Base-by-base conservation (phyloP, 2,888 invertebrate species). In the Pantelozetes paolii region DNA sequence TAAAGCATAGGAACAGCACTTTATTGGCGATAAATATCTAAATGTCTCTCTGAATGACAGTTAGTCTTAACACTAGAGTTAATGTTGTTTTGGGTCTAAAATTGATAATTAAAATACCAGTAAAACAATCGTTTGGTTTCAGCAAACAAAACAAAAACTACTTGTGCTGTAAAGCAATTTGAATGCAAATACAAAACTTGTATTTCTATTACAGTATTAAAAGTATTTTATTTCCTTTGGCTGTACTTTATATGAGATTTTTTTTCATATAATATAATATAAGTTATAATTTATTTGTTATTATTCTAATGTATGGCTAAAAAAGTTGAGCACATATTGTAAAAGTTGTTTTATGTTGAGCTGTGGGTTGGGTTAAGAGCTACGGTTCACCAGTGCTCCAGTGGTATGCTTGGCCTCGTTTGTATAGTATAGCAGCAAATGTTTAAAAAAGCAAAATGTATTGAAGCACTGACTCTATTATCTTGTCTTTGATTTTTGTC, bases 401-500 rank as follows among this genome's bases (percentile, higher is more conserved):
- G 28, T 57, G 20, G 30, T 40, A 64, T 64, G 64, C n/a, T 36
- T 64, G 64, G 64, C 64, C 64, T 64, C 64, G 64, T 32, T 64
- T 64, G 36, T 20, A 64, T 20, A 9, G 36, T 40, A 32, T 64
- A 64, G n/a, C 40, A 36, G 18, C 36, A 64, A 64, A 36, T 18
- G n/a, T n/a, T n/a, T n/a, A n/a, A n/a, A n/a, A n/a, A n/a, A n/a
- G 23, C n/a, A 62, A 15, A 11, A 13, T 54, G 18, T 64, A 57
- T 57, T 28, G 13, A 28, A 57, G 57, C 8, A 57, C 57, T 23
- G 62, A 64, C n/a, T 69, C 26, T 69, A 69, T 69, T 45, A 69
- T 69, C 69, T 69, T 13, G 40, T 69, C 69, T 64, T 36, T 69
- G 69, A 69, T 69, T 69, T 69, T 69, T 69, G 69, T 69, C 69